Evolutionary conservation across 2,888 invertebrate species (phyloP).

Genomic region (Tetheella fluctuosa): DNA sequence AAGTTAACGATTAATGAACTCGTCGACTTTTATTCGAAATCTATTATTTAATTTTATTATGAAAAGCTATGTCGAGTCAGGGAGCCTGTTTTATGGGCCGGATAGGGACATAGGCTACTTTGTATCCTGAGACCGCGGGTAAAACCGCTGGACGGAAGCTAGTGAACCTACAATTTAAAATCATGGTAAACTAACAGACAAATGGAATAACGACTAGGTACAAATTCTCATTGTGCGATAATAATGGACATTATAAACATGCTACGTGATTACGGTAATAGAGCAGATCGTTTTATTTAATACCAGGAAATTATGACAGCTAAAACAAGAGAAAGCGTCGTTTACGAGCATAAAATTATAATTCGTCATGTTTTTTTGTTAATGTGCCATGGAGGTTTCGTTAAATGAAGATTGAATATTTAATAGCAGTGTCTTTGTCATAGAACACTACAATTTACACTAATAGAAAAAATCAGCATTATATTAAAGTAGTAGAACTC

Average conservation of each 20-base stretch:
- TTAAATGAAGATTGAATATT: not conserved
- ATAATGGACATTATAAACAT: slow-evolving; percentile 49
- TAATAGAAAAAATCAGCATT: no score
- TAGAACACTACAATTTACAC: no score
- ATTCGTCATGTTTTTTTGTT: slow-evolving; percentile 3
- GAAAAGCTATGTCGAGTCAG: no score
- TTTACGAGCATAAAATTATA: slow-evolving; percentile 24
- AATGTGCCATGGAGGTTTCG: not conserved
- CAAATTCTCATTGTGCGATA: slow-evolving; percentile 44
- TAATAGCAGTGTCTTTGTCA: not conserved
- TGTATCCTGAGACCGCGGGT: no score
- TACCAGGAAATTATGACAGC: slow-evolving; percentile 57
- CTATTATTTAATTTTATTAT: no score
- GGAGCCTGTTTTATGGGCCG: no score
- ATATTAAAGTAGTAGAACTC: no score
- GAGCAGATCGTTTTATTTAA: slow-evolving; percentile 39
- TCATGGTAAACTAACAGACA: slow-evolving; percentile 34
- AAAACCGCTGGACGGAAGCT: no score
- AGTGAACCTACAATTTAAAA: slow-evolving; percentile 4
- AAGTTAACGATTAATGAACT: no score
- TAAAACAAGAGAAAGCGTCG: slow-evolving; percentile 43
- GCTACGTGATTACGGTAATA: slow-evolving; percentile 26
- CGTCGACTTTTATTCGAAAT: no score
- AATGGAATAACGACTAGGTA: slow-evolving; percentile 32
- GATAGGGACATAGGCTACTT: no score